phyloP scores from a whole-genome alignment of 2,113 vertebrate genomes.

The Hippocampus mohnikei region DNA sequence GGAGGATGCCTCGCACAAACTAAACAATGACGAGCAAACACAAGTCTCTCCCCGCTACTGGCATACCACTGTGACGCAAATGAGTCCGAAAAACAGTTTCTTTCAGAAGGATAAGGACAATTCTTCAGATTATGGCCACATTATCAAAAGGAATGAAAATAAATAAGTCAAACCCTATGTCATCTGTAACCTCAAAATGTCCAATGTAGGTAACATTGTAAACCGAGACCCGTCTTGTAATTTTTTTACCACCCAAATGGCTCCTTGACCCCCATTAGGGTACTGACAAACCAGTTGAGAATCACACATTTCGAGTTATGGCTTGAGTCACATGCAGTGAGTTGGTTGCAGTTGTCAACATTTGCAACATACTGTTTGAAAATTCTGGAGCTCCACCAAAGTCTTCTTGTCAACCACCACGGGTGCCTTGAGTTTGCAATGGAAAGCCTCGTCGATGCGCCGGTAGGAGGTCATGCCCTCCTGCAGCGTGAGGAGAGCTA shows the following conservation, averaged over 20 bases:
- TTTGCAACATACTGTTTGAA: conserved; percentile 83
- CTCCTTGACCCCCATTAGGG: no score
- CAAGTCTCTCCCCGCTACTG: conserved; percentile 33
- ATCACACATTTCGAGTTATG: background rate
- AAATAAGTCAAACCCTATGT: background rate
- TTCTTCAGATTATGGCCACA: background rate
- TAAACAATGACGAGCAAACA: conserved; percentile 47
- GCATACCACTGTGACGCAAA: conserved; percentile 32
- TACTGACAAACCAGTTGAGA: no score
- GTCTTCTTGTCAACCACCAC: conserved; percentile 86
- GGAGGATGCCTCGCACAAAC: conserved; percentile 44
- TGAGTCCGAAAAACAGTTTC: conserved; percentile 28
- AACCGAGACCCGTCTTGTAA: no score
- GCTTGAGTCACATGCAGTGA: background rate
- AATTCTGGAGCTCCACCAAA: conserved; percentile 87
- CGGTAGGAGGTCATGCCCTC: conserved; percentile 54
- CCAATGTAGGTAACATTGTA: background rate
- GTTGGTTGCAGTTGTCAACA: background rate
- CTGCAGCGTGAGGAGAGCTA: conserved; percentile 75
- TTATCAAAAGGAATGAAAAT: background rate
- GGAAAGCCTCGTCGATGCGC: conserved; percentile 84
- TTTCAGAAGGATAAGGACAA: background rate
- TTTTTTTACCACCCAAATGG: no score
- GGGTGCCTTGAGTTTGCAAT: conserved; percentile 84
- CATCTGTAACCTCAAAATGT: no score